Base-by-base conservation (phyloP, 2,797 vertebrate species). In the Spatula versicolor region DNA sequence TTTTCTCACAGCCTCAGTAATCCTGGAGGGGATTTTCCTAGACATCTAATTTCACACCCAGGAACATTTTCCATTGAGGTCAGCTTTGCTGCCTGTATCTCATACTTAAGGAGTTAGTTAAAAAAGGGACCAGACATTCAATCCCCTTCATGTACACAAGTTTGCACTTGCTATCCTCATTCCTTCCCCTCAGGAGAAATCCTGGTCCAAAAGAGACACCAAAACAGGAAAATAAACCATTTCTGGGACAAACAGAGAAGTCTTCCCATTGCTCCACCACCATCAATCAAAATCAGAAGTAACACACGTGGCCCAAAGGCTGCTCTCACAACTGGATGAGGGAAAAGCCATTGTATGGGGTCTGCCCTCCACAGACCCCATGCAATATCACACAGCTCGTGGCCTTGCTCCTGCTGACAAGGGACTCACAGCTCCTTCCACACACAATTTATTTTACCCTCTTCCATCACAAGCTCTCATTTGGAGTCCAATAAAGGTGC, bases 261-360 rank as follows among this genome's bases (percentile, higher is more conserved):
- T 2, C 1, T 31, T 11, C 26, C 22, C 15, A 4, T 37, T 71
- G 33, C 25, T 30, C 31, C 58, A 45, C 11, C 37, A 31, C 7
- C 46, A 62, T 11, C 11, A 21, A 21, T 31, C 31, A 15, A 31
- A 66, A 13, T 31, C 84, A 50, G 28, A 45, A 11, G 9, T 2
- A 52, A 13, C 3, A 23, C 3, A 9, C 23, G 19, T 9, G 52
- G 46, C 6, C n/a, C 22, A 37, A 35, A 48, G 17, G 12, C 14
- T 54, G 50, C 33, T 63, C 33, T 48, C 6, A 1, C 0, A 8
- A n/a, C 3, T 0, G 4, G 23, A 14, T 25, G 6, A 6, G 60
- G 6, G 12, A 60, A 28, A 2, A 33, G 35, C 7, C 31, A 25
- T 2, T 13, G 7, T 26, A 6, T 1, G 2, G 7, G 11, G 3